Base-by-base conservation (phyloP, 2,797 vertebrate genomes). In the Anguilla marmorata region DNA sequence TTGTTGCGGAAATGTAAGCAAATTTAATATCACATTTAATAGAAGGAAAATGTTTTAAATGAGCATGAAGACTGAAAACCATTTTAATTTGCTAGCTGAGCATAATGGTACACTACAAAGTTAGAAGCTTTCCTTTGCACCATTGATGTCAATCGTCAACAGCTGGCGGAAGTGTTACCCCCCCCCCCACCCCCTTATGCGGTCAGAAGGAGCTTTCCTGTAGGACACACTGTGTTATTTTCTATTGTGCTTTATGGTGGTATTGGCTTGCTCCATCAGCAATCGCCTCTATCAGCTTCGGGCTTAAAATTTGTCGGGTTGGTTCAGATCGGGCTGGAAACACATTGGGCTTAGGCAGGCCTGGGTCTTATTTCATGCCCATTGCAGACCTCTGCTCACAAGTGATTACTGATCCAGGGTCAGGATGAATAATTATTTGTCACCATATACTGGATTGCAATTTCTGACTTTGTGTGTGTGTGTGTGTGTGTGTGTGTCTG, bases 341-440 rank as follows among this genome's bases (percentile, higher is more conserved):
- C 2, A 24, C 6, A 63, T 63, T 19, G 24, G 60, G 63, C 21
- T 63, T 63, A 4, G 58, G 58, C 58, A 63, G 19, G 58, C 58
- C 7, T 63, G 58, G 21, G 58, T 6, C 63, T 8, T n/a, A 63
- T 63, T 63, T 54, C 52, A 11, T 2, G 1, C 12, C 52, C 52
- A 19, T 3, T 58, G 56, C 56, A 58, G 12, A 58, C 56, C 14
- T 54, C 52, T 58, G 14, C 56, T 58, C 14, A 19, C 3, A 19
- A 58, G 14, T 4, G 56, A 58, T 58, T 58, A 58, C 56, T 58
- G 16, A 58, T 14, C n/a, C 27, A 27, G 27, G 33, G 79, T 48
- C 79, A 50, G 45, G 21, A 82, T 50, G 41, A 82, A 50, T 48
- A 50, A 79, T 82, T 41, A 76, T 76, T 76, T 82, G 45, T n/a